Base-by-base conservation (phyloP, 1,140 invertebrate genomes). In the Cotesia vestalis region DNA sequence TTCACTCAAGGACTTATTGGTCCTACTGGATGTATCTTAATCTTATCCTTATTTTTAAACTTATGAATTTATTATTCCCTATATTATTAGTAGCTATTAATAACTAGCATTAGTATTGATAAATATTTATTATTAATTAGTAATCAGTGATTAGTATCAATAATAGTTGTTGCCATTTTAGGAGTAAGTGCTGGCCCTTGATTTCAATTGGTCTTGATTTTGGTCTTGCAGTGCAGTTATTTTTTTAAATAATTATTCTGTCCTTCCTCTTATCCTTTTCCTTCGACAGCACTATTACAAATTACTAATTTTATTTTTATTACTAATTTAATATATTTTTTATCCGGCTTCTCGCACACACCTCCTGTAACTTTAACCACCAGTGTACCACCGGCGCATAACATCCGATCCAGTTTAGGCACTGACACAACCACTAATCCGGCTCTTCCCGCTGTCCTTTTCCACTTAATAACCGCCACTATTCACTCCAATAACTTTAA, bases 341-440 rank as follows among this genome's bases (percentile, higher is more conserved):
- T 72, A 64, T 66, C 55, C 40, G 17, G 53, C 46, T 74, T 53
- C 46, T 72, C 70, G 46, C 64, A 69, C 62, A 46, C 64, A 52
- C 59, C 64, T 66, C 57, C 34, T 73, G 59, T 59, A 67, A 72
- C 72, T 71, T 80, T 75, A 80, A 80, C 80, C 80, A 78, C 78
- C 79, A 78, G 78, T 78, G 80, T 80, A 79, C 77, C 80, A 80
- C 77, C 73, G 75, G 74, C 76, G 74, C 77, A 82, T 79, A 79
- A 81, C 77, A 81, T 80, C 78, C 71, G 71, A 72, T 66, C 40
- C 71, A 35, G 60, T 67, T 17, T 11, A 40, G 17, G 38, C 60
- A 64, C 40, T 34, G 60, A 35, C 51, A 53, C 17, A 51, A 73
- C 71, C 71, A 68, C 64, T 68, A 40, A 57, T 62, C 70, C 51